These are phyloP conservation scores for Diprion similis DNA, from an alignment of 1,140 invertebrate species.

Conservation along the genomic window DNA sequence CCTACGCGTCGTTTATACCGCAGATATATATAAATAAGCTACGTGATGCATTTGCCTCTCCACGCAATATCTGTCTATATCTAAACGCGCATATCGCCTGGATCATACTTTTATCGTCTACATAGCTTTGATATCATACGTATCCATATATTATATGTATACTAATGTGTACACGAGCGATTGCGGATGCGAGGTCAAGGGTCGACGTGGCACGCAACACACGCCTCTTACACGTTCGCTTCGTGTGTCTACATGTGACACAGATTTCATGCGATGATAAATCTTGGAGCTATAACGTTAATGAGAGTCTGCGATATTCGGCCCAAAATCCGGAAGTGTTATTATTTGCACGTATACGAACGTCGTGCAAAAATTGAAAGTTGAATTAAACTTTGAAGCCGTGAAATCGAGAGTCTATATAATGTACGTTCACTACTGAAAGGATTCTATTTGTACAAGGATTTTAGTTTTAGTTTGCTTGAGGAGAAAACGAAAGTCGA, in stretches of 20 bases:
- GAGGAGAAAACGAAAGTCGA: not conserved
- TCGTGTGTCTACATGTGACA: too few species aligned
- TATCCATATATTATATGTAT: not conserved
- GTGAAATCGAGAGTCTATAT: not conserved
- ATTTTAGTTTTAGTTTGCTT: not conserved
- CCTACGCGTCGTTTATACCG: not conserved
- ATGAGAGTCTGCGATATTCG: too few species aligned
- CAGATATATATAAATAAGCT: slow-evolving; percentile 5
- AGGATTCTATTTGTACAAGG: not conserved
- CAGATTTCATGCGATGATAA: too few species aligned
- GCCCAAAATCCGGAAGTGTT: too few species aligned
- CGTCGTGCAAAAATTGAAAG: not conserved
- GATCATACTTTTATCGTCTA: not conserved
- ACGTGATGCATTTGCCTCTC: slow-evolving; percentile 1
- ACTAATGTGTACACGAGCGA: slow-evolving; percentile 1
- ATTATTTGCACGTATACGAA: not conserved
- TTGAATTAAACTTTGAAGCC: not conserved
- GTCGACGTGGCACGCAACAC: not conserved
- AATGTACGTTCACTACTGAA: not conserved
- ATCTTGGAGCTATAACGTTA: too few species aligned
- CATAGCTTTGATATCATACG: not conserved
- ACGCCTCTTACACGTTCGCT: too few species aligned
- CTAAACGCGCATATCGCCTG: not conserved
- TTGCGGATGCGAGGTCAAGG: slow-evolving; percentile 14
- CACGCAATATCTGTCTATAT: not conserved